Conservation (phyloP, 2,113 vertebrate genomes). For the Nycticryphes semicollaris region DNA sequence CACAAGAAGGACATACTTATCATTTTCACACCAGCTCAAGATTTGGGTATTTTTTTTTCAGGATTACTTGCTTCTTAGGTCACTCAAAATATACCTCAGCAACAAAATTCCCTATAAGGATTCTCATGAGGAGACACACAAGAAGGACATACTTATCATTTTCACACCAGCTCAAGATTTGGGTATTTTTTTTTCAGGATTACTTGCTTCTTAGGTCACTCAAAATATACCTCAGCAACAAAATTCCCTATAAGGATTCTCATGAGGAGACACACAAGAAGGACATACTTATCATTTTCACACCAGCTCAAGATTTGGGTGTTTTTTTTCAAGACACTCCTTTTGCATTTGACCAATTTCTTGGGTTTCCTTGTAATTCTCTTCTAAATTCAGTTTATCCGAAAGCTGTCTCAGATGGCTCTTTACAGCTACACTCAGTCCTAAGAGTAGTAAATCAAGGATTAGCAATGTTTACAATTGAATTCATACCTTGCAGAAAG, state of each 20-base stretch:
- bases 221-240: not conserved
- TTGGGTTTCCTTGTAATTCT: not conserved
- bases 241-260: not conserved
- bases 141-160: not conserved
- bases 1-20: rapidly evolving
- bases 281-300: not conserved
- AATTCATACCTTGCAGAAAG: not conserved
- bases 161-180: not conserved
- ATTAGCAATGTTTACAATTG: not conserved
- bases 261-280: not conserved
- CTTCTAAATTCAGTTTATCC: not conserved
- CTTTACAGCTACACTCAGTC: not conserved
- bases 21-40: not conserved
- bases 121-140: not conserved
- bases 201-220: not conserved
- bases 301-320: not conserved
- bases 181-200: too few species aligned
- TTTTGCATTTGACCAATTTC: not conserved
- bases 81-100: not conserved
- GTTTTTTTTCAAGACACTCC: not conserved
- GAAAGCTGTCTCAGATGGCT: not conserved
- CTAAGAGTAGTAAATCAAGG: not conserved
- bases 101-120: not conserved
- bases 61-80: not conserved
- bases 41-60: too few species aligned